These are phyloP conservation scores for Asbolus verrucosus DNA, from an alignment of 1,140 invertebrate species.

Conservation along the genomic window DNA sequence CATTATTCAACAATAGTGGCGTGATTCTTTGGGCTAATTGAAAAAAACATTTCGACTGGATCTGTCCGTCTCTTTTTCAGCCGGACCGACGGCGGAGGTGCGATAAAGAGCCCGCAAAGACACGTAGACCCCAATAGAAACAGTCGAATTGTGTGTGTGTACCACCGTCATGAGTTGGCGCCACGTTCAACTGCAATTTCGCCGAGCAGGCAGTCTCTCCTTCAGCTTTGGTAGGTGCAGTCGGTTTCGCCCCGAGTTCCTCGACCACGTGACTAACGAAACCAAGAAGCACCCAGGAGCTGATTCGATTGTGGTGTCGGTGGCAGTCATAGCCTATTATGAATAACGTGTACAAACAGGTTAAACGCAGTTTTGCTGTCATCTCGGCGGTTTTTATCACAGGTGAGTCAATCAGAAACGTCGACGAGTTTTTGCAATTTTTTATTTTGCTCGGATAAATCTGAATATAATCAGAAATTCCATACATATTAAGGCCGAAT, in stretches of 20 bases:
- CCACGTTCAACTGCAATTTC: slow-evolving; percentile 20
- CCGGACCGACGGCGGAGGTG: neutral
- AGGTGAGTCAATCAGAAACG: slow-evolving; percentile 50
- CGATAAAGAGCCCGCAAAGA: slow-evolving; percentile 1
- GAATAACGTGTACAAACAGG: slow-evolving; percentile 60
- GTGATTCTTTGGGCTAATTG: slow-evolving; percentile 3
- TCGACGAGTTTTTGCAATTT: slow-evolving; percentile 4
- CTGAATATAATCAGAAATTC: too few species aligned
- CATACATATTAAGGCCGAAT: too few species aligned
- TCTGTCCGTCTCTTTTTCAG: neutral
- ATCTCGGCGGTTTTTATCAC: slow-evolving; percentile 59
- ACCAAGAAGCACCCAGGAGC: slow-evolving; percentile 27
- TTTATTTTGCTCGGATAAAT: neutral
- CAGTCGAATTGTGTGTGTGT: neutral
- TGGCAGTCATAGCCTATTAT: slow-evolving; percentile 51
- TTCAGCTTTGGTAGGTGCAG: slow-evolving; percentile 45
- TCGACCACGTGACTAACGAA: slow-evolving; percentile 54
- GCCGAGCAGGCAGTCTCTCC: slow-evolving; percentile 44
- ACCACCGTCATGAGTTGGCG: slow-evolving; percentile 24
- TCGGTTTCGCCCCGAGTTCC: slow-evolving; percentile 21
- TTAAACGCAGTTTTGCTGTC: slow-evolving; percentile 59
- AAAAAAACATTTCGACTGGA: slow-evolving; percentile 1
- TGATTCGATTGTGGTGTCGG: slow-evolving; percentile 3
- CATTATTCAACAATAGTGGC: slow-evolving; percentile 40
- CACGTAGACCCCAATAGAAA: slow-evolving; percentile 22